phyloP scores from a whole-genome alignment of 2,797 vertebrate genomes.

The Hoplostethus atlanticus region DNA sequence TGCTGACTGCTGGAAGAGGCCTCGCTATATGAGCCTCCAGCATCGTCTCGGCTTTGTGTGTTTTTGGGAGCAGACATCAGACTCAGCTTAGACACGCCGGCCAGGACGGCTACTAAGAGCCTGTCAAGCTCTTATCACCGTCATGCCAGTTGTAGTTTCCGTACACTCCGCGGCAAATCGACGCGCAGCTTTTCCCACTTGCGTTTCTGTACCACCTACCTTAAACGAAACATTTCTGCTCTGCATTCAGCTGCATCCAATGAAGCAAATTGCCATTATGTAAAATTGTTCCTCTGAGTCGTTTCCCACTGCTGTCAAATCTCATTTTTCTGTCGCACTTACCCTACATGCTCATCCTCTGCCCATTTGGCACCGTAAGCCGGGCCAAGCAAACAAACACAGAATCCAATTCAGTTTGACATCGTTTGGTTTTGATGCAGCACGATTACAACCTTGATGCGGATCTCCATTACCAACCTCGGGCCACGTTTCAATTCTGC shows the following conservation, averaged over 20 bases:
- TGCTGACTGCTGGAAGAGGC: conserved; percentile 29
- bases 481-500: neutral
- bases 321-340: conserved; percentile 48
- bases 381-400: conserved; percentile 28
- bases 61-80: conserved; percentile 44
- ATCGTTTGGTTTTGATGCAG: conserved; percentile 5
- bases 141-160: conserved; percentile 38
- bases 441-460: neutral
- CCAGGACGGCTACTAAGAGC: conserved; percentile 4
- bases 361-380: conserved; percentile 20
- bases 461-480: conserved; percentile 12
- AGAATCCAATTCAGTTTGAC: conserved; percentile 24
- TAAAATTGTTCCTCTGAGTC: conserved; percentile 49
- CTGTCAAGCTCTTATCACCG: conserved; percentile 53
- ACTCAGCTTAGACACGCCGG: conserved; percentile 18
- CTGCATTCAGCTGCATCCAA: conserved; percentile 29
- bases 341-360: conserved; percentile 41
- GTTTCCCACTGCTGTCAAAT: conserved; percentile 53
- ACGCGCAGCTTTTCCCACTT: conserved; percentile 16
- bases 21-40: conserved; percentile 21
- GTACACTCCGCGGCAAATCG: conserved; percentile 34
- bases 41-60: conserved; percentile 37
- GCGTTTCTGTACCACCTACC: conserved; percentile 34
- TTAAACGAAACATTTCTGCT: conserved; percentile 13
- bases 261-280: conserved; percentile 35